Percentiles rank a stretch among this genome's conserved stretches.
Conservation (phyloP, 2,113 vertebrate genomes). For the Triplophysa rosa region DNA sequence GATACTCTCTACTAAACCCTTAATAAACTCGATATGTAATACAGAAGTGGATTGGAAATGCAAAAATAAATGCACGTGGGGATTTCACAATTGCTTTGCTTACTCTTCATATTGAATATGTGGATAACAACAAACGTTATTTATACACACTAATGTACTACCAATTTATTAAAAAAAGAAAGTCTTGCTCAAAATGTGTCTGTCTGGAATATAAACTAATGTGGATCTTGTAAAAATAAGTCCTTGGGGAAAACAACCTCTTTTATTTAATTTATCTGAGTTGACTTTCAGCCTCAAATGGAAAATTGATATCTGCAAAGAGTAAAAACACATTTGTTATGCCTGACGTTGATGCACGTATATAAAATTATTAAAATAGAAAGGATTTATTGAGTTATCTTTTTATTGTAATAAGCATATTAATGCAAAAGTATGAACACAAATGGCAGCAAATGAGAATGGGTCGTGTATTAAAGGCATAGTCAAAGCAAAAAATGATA, state of each 20-base stretch:
- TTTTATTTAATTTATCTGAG: conserved; percentile 2
- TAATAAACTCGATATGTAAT: conserved; percentile 42
- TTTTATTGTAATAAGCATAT: neutral
- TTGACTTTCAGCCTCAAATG: conserved; percentile 13
- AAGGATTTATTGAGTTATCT: no score
- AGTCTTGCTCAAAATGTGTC: conserved; percentile 64
- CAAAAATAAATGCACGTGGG: conserved; percentile 56
- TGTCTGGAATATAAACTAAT: conserved; percentile 69
- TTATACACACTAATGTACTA: conserved; percentile 71
- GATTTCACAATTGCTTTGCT: conserved; percentile 59
- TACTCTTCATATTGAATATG: conserved; percentile 63
- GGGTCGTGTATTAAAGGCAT: no score
- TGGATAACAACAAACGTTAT: conserved; percentile 72
- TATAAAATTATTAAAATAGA: neutral
- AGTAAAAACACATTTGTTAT: neutral
- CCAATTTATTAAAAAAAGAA: conserved; percentile 65
- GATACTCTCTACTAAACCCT: conserved; percentile 60
- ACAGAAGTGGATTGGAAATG: conserved; percentile 71
- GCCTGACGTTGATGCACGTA: neutral
- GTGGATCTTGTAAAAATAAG: conserved; percentile 62
- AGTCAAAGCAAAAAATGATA: no score
- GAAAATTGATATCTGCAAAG: neutral
- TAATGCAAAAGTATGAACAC: neutral
- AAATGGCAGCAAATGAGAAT: neutral
- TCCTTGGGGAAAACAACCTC: conserved; percentile 48